Base-by-base conservation (phyloP, 2,797 vertebrate species). In the Chanos chanos region DNA sequence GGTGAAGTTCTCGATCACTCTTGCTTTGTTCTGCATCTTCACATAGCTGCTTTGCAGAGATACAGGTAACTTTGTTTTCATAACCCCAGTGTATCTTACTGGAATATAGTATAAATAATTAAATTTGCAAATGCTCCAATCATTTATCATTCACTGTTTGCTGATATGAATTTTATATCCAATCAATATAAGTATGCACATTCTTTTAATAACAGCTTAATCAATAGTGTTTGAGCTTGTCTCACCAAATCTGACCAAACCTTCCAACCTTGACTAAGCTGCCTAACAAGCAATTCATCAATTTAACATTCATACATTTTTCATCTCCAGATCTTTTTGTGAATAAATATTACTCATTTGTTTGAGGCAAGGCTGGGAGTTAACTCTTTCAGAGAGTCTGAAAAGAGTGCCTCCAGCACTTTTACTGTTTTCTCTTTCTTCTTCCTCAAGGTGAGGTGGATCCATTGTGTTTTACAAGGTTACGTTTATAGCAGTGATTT, bases 101-200 rank as follows among this genome's bases (percentile, higher is more conserved):
- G 64, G 60, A 74, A 74, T 56, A 33, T 27, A 45, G 74, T 67
- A 63, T 67, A 30, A 70, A 73, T 73, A 73, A 70, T 63, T 61
- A 73, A 74, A 45, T 30, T 39, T 50, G 8, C 49, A 70, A 68
- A 64, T 51, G 67, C 45, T 28, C 22, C 61, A 43, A 70, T 61
- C 50, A 27, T 70, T 70, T 57, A 30, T 70, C 64, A 41, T 70
- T 51, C 47, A 7, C 41, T 64, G 34, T 44, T 57, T 60, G 36
- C 56, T 70, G 47, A 70, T 75, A 60, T 60, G 58, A 44, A 55
- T 75, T 69, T 66, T 72, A 66, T 43, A 47, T 28, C 28, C 36
- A 63, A 40, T 72, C 66, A 71, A 71, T 71, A 68, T 12, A 31
- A 21, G 13, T 34, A 45, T 41, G 33, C 28, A 40, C 12, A 12